Base-by-base conservation (phyloP, 2,113 vertebrate genomes). In the Melanerpes aurifrons region DNA sequence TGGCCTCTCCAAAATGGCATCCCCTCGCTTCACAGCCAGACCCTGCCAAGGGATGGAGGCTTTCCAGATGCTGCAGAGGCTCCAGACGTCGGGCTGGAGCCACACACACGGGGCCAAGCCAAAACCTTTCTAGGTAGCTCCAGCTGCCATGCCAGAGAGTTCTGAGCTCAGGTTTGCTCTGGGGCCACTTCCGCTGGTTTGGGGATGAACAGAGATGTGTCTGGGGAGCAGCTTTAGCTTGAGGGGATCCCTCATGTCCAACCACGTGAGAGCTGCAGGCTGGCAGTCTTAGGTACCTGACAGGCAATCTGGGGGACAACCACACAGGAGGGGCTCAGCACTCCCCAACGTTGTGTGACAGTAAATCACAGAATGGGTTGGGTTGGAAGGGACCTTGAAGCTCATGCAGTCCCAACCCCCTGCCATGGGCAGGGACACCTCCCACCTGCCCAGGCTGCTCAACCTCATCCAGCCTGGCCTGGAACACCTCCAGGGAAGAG, bases 21-120 rank as follows among this genome's bases (percentile, higher is more conserved):
- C 68, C 71, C 73, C 62, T 63, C 1, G 4, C 53, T 66, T 35
- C 43, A 26, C 8, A 2, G 80, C 26, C 75, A 77, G 92, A 56
- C 22, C 53, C 70, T 90, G 91, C 57, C 86, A 67, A 88, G 70
- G 50, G 77, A 2, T 79, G 71, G 74, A 92, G 37, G 22, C 22
- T 82, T 82, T 86, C 92, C 96, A 94, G 87, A 43, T 14, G 69
- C 89, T 93, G 73, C 56, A 19, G 58, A 74, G 72, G 70, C 90
- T 95, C 68, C 87, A 78, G 77, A 75, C 21, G 2, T 47, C 0
- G 69, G 85, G 54, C 10, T 94, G 75, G 72, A 71, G 54, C 74
- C 1, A 0, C 85, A 90, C 82, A 89, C 32, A 9, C 8, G 75
- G 17, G 64, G 32, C 61, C 29, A 64, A 92, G 91, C 58, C 85